Conservation (phyloP, 37 sponge, comb jelly and placozoan species). For the Crambe crambe region DNA sequence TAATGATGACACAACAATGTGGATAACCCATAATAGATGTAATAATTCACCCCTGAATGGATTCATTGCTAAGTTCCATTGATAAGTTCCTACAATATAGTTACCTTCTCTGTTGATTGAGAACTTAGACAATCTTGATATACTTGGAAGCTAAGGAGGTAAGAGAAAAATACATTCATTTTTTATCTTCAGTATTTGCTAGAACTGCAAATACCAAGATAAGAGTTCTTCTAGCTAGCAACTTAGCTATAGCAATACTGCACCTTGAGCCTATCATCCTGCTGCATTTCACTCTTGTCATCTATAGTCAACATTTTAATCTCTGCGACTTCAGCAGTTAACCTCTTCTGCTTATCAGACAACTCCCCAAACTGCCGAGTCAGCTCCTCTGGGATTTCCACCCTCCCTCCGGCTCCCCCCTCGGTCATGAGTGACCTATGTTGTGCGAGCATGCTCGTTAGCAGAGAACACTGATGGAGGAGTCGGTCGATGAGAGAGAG, state of each 20-base stretch:
- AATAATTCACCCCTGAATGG: too few species aligned
- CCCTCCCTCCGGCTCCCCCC: not conserved
- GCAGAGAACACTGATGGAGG: slow-evolving; percentile 30
- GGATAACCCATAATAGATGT: too few species aligned
- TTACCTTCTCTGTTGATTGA: slow-evolving; percentile 4
- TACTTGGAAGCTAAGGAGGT: slow-evolving; percentile 6
- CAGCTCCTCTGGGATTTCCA: slow-evolving; percentile 16
- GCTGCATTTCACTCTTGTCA: too few species aligned
- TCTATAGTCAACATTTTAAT: too few species aligned
- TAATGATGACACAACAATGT: too few species aligned
- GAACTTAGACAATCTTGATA: slow-evolving; percentile 24
- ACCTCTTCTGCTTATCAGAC: slow-evolving; percentile 9
- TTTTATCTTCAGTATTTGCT: not conserved
- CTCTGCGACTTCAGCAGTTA: slow-evolving; percentile 1
- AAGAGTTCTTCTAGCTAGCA: too few species aligned
- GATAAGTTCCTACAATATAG: not conserved
- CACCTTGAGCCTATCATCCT: too few species aligned
- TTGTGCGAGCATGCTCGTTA: slow-evolving; percentile 24
- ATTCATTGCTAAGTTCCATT: too few species aligned
- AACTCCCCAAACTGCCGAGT: slow-evolving; percentile 1
- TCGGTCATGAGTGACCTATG: slow-evolving; percentile 39
- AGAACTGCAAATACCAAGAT: too few species aligned
- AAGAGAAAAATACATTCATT: not conserved
- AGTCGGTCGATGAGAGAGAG: slow-evolving; percentile 41
- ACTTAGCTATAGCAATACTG: too few species aligned